A percentile compares a stretch with the other conserved stretches of the same genome.
phyloP scores from a whole-genome alignment of 2,888 invertebrate genomes.

The Herminia tarsipennalis region DNA sequence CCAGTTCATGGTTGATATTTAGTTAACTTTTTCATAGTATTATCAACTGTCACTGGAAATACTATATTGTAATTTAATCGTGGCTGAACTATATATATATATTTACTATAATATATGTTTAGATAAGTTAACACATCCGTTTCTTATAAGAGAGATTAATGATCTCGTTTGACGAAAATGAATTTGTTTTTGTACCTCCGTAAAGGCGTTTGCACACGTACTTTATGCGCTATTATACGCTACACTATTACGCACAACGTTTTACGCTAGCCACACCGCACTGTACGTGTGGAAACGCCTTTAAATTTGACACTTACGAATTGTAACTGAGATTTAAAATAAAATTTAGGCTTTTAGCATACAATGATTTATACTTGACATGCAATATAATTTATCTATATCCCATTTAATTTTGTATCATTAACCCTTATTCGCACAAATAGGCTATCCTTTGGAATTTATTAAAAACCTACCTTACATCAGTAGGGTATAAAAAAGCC shows the following conservation, averaged over 20 bases:
- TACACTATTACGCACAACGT: conserved; percentile 16
- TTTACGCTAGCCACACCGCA: conserved; percentile 20
- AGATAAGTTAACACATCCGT: conserved; percentile 50
- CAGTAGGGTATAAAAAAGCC: too few relatives aligned
- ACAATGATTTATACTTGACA: conserved; percentile 63
- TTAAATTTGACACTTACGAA: conserved; percentile 38
- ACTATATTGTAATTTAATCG: conserved; percentile 55
- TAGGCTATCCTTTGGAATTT: conserved; percentile 18
- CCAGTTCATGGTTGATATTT: too few relatives aligned
- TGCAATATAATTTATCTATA: conserved; percentile 61
- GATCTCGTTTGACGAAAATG: conserved; percentile 46
- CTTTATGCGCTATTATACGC: conserved; percentile 16
- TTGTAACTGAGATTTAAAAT: conserved; percentile 40
- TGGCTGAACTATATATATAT: conserved; percentile 62
- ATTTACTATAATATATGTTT: conserved; percentile 57
- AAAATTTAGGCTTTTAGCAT: conserved; percentile 49
- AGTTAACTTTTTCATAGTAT: background rate
- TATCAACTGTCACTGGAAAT: conserved; percentile 3
- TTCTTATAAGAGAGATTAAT: conserved; percentile 49
- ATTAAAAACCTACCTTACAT: too few relatives aligned
- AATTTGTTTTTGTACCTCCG: conserved; percentile 40
- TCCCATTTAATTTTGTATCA: conserved; percentile 49
- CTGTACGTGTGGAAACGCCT: conserved; percentile 35
- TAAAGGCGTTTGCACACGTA: conserved; percentile 37
- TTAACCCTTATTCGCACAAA: conserved; percentile 35